Conservation (phyloP, 2,797 vertebrate species). For the Phalanger gymnotis region DNA sequence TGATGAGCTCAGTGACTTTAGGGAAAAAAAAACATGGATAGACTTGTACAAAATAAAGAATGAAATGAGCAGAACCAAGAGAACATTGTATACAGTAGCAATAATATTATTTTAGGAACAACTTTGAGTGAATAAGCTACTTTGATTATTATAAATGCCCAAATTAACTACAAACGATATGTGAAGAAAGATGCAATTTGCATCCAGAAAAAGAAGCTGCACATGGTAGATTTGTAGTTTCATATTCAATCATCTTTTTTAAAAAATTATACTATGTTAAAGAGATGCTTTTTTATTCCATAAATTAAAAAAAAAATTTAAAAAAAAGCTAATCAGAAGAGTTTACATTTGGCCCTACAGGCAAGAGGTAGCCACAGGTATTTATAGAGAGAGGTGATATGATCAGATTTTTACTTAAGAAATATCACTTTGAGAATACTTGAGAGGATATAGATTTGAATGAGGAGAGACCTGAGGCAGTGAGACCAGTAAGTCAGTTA, state of each 20-base stretch:
- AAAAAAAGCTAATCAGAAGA: neutral
- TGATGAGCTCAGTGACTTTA: neutral
- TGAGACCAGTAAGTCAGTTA: neutral
- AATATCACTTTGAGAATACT: neutral
- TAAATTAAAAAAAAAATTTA: neutral
- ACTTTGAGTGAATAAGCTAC: neutral
- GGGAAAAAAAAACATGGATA: neutral
- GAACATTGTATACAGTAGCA: neutral
- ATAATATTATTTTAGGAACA: neutral
- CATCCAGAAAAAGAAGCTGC: neutral
- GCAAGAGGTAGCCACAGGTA: neutral
- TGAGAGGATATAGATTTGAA: neutral
- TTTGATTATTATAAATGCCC: neutral
- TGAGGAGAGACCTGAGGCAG: neutral
- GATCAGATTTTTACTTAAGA: neutral
- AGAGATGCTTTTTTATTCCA: neutral
- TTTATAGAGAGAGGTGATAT: neutral
- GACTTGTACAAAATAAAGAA: neutral
- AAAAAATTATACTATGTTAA: neutral
- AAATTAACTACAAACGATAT: neutral
- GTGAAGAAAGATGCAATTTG: neutral
- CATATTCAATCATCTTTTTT: neutral
- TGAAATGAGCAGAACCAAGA: neutral
- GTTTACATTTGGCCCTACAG: neutral
- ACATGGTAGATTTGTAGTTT: neutral